Evolutionary conservation across 1,140 invertebrate species (phyloP), one percentile per base, ranked within the genome.

Genomic region (Probaryconus sp.): DNA sequence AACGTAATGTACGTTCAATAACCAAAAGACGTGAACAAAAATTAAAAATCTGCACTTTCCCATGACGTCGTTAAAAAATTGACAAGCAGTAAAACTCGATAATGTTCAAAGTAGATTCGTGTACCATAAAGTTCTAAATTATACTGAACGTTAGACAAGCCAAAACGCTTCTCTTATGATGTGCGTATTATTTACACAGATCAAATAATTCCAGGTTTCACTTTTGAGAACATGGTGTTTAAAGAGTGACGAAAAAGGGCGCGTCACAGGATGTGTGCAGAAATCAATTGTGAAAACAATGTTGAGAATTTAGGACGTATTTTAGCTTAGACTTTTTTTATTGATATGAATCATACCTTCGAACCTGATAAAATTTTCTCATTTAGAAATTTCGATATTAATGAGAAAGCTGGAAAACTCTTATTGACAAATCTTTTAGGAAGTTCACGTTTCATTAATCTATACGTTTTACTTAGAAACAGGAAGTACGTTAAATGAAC

Each of bases 191-290:
- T 84, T 85, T 81, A 76, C 63, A 48, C 56, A 67, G 65, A 63
- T 47, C 75, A 84, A 85, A 85, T 83, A 85, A 81, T 80, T 81
- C 72, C 47, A 76, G 50, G 78, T 81, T 83, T 82, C 78, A 81
- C 80, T 77, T 56, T 72, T 56, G 20, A 48, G 43, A 61, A 28
- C 60, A 71, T 61, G 48, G 2, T 85, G 64, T 84, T 82, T 82
- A 67, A 77, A n/a, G 40, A 79, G 65, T 76, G 81, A 78, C 64
- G 60, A 76, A 79, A 76, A 68, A 63, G 75, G 83, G 80, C 45
- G 77, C 75, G 81, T 69, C 78, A 60, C 55, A 83, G 80, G 79
- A 82, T 83, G 81, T 84, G 70, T 79, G 78, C 77, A 83, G 83
- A 84, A 83, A 83, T 83, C 78, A 71, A 76, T 65, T 17, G 70